A percentile compares a stretch with the other conserved stretches of the same genome.
These are phyloP conservation scores for Colaptes auratus DNA, from an alignment of 2,113 vertebrate genomes.

Conservation along the genomic window DNA sequence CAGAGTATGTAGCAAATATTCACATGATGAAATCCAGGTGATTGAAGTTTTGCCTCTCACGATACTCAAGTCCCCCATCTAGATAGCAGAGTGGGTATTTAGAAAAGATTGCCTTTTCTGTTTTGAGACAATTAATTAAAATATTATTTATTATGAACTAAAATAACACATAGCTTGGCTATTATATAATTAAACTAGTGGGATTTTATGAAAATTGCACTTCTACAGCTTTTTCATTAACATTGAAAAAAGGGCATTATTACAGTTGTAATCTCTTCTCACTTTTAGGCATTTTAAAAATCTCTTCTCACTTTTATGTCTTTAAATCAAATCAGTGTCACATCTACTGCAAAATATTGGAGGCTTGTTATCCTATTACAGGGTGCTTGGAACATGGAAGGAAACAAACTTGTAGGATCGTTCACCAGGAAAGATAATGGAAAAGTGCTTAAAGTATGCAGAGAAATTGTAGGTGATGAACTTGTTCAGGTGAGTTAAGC, in stretches of 20 bases:
- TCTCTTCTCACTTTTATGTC: neutral
- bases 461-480: slow-evolving; percentile 80
- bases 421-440: slow-evolving; percentile 88
- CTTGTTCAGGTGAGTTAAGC: slow-evolving; percentile 84
- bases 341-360: neutral
- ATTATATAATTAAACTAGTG: neutral
- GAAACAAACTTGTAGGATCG: slow-evolving; percentile 77
- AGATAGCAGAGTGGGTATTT: neutral
- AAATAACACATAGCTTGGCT: neutral
- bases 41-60: neutral
- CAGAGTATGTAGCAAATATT: neutral
- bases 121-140: neutral
- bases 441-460: slow-evolving; percentile 78
- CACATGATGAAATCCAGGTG: neutral
- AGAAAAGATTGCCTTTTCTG: neutral
- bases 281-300: neutral
- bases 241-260: neutral
- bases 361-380: neutral
- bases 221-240: neutral
- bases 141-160: neutral
- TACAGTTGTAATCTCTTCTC: neutral
- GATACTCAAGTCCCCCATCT: neutral
- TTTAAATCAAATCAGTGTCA: neutral
- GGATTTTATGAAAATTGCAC: neutral
- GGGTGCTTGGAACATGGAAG: slow-evolving; percentile 85